phyloP scores from a whole-genome alignment of 2,888 invertebrate genomes.

The Ceraclea dissimilis region DNA sequence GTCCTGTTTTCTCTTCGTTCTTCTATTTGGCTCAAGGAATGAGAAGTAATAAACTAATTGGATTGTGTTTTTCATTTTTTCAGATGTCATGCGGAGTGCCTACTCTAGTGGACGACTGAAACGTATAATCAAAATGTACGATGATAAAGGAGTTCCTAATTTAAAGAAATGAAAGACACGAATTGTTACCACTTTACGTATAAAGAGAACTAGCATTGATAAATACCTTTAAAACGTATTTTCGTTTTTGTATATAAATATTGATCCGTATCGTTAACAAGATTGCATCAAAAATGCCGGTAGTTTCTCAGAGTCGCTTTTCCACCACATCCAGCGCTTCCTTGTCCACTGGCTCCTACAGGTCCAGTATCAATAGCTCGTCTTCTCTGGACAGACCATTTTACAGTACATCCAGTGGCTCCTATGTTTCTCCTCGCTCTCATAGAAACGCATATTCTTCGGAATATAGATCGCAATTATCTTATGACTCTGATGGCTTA shows the following conservation, averaged over 20 bases:
- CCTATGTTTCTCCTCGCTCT: slow-evolving; percentile 34
- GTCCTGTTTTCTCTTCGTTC: too few relatives aligned
- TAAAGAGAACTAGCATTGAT: too few relatives aligned
- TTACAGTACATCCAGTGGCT: slow-evolving; percentile 39
- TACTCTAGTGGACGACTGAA: slow-evolving; percentile 14
- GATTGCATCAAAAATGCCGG: slow-evolving; percentile 43
- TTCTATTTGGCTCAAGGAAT: too few relatives aligned
- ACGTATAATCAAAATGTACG: neutral
- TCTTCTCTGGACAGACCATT: slow-evolving; percentile 49
- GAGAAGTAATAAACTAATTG: too few relatives aligned
- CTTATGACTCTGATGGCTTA: slow-evolving; percentile 37
- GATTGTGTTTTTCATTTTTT: too few relatives aligned
- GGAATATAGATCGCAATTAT: slow-evolving; percentile 31
- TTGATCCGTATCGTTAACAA: slow-evolving; percentile 9
- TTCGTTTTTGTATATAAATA: neutral
- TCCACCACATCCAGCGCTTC: slow-evolving; percentile 36
- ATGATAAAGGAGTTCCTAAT: neutral
- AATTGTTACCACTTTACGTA: too few relatives aligned
- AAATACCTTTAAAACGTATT: too few relatives aligned
- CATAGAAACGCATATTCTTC: slow-evolving; percentile 33
- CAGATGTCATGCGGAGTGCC: slow-evolving; percentile 24
- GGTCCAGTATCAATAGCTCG: slow-evolving; percentile 41
- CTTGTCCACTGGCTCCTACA: slow-evolving; percentile 43
- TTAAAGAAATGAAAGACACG: neutral
- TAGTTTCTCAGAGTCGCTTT: slow-evolving; percentile 50